Evolutionary conservation across 2,797 vertebrate species (phyloP), one percentile per base, ranked within the genome.

Genomic region (Pipistrellus kuhlii): DNA sequence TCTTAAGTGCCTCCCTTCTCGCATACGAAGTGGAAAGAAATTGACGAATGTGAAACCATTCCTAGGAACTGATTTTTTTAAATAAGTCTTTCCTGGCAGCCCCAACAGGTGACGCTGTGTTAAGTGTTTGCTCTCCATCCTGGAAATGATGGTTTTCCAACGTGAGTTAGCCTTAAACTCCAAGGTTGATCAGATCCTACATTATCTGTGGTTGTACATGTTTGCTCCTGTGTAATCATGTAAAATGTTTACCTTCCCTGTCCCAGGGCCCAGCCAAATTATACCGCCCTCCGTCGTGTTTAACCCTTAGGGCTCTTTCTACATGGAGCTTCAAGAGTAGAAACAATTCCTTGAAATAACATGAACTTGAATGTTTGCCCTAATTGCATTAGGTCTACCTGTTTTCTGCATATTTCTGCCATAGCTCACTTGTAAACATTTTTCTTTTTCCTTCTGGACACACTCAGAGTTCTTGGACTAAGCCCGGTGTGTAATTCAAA

Each of bases 1-100:
- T 96, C 72, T 95, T 89, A 91, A 97, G 97, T 97, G 97, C 97
- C 96, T 97, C 96, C 96, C 44, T 68, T 96, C 88, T 94, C 93
- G 90, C 69, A 87, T 71, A 72, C 80, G 89, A 89, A 62, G 81
- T 85, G 78, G 51, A 85, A 90, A 90, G 71, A 93, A 94, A 38
- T 51, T 71, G 85, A 64, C 13, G 55, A 86, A 84, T 87, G 72
- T 71, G 68, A 73, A 92, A 88, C 73, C 15, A 44, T 35, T 35
- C 13, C 78, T 91, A n/a, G 32, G 85, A 88, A 93, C 55, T 27
- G 17, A 88, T 48, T 48, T 48, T 48, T 90, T 93, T 93, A 86
- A 82, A 71, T 32, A 48, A 83, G 81, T 84, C 20, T 88, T 95
- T 92, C 85, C 68, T 88, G 87, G 73, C 57, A 66, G 84, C 62